Conservation (phyloP, 1,140 invertebrate genomes). For the Bradynema listronoti region DNA sequence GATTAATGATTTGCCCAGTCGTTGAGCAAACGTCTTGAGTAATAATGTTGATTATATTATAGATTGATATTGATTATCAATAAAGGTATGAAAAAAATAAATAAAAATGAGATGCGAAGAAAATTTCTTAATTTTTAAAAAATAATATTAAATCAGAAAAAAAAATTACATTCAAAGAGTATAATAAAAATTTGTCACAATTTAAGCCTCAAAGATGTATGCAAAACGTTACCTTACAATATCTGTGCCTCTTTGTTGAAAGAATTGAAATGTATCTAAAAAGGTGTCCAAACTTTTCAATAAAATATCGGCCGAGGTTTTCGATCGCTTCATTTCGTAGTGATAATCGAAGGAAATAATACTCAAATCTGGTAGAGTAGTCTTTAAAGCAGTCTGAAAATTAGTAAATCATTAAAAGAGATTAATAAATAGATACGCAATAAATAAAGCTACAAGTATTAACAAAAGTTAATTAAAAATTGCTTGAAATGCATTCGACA, state of each 20-base stretch:
- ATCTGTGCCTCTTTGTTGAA: not conserved
- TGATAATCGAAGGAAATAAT: constrained; percentile 86
- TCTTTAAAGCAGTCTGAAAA: constrained; percentile 72
- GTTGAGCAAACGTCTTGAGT: no score
- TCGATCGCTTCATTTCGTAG: constrained; percentile 65
- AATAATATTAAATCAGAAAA: not conserved
- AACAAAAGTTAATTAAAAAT: constrained; percentile 15
- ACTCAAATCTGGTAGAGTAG: constrained; percentile 68
- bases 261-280: constrained; percentile 5
- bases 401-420: constrained; percentile 16
- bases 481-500: constrained; percentile 85
- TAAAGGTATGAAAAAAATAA: no score
- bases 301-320: constrained; percentile 33
- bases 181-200: not conserved
- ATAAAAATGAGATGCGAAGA: no score
- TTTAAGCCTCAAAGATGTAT: not conserved
- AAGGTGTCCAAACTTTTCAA: constrained; percentile 27
- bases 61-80: no score
- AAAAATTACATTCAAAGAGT: not conserved
- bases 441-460: no score
- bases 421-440: not conserved
- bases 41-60: no score
- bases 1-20: no score
- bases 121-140: no score
- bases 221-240: constrained; percentile 1